These are phyloP conservation scores for Plebejus argus DNA, from an alignment of 2,888 invertebrate species.

Conservation along the genomic window DNA sequence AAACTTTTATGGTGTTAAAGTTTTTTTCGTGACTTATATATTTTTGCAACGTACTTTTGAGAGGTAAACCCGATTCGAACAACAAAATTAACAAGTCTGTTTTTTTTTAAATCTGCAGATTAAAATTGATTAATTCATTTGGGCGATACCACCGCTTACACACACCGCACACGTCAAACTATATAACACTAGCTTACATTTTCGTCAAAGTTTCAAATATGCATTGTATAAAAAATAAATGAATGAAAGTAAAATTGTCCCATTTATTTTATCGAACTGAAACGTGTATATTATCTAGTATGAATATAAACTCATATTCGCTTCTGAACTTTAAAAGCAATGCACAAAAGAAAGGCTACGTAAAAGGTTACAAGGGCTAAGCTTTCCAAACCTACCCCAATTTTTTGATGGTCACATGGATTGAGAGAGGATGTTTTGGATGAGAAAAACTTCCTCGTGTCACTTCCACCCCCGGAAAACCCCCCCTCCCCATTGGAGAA, in stretches of 20 bases:
- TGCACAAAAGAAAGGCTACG: constrained; percentile 12
- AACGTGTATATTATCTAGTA: background rate
- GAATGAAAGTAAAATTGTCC: background rate
- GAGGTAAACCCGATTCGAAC: background rate
- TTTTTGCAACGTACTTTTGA: background rate
- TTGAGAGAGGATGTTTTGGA: too few relatives aligned
- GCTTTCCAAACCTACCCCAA: too few relatives aligned
- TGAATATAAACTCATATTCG: constrained; percentile 16
- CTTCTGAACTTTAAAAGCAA: constrained; percentile 18
- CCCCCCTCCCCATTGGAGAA: too few relatives aligned
- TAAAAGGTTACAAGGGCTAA: constrained; percentile 22
- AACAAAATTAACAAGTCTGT: background rate
- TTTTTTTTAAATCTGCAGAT: background rate
- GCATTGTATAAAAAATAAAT: background rate
- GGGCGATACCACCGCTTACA: too few relatives aligned
- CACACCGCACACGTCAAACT: too few relatives aligned
- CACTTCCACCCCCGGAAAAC: too few relatives aligned
- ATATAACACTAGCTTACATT: background rate
- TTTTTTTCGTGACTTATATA: background rate
- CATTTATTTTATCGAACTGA: background rate
- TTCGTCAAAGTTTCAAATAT: background rate
- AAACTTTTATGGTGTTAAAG: background rate
- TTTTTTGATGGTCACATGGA: too few relatives aligned
- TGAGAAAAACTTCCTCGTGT: too few relatives aligned
- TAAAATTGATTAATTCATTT: background rate